Evolutionary conservation across 2,113 vertebrate species (phyloP).

Genomic region (Cervus canadensis): DNA sequence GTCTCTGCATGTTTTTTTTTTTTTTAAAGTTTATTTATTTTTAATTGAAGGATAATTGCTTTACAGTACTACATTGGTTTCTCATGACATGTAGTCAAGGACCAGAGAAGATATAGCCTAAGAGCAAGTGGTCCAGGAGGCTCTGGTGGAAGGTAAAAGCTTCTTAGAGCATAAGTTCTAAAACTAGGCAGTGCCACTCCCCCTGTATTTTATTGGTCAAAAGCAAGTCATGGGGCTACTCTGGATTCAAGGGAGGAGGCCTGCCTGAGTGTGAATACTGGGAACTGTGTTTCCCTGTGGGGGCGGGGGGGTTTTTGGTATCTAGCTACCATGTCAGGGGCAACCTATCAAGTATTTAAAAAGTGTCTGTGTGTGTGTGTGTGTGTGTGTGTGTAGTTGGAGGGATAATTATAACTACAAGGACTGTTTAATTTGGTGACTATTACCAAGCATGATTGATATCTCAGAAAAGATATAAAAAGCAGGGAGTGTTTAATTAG

Average conservation of each 20-base stretch:
- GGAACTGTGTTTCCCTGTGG: neutral
- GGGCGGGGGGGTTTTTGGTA: neutral
- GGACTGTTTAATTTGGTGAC: neutral
- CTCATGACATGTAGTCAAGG: neutral
- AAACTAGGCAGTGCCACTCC: neutral
- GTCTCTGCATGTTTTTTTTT: neutral
- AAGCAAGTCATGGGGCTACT: neutral
- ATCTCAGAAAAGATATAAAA: neutral
- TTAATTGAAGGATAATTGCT: neutral
- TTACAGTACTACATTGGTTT: neutral
- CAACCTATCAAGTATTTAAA: neutral
- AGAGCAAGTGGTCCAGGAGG: neutral
- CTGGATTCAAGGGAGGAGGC: neutral
- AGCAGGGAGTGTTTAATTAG: neutral
- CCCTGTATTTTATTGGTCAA: neutral
- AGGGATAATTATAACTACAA: neutral
- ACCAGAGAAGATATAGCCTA: neutral
- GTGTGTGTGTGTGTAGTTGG: too few species aligned
- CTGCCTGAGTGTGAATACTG: neutral
- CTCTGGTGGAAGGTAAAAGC: neutral
- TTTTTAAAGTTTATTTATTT: neutral
- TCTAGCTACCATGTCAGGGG: neutral
- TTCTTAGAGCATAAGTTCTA: neutral
- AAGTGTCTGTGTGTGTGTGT: neutral
- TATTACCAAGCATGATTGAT: neutral